Conservation (phyloP, 2,797 vertebrate genomes). For the Paramormyrops hopkinsi region DNA sequence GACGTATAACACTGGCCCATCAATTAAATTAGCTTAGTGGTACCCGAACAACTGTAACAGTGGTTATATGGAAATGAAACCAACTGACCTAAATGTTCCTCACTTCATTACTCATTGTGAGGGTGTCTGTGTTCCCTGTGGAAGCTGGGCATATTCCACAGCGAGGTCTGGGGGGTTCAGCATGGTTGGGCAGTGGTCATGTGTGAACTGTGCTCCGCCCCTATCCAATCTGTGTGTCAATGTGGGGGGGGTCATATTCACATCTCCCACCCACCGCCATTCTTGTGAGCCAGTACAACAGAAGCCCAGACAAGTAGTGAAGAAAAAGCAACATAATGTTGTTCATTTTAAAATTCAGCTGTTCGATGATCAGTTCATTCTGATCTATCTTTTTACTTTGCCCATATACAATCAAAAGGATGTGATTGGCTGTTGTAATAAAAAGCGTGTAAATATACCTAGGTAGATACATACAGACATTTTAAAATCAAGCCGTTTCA, state of each 20-base stretch:
- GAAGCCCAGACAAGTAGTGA: background rate
- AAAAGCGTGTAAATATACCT: background rate
- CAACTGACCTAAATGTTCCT: constrained; percentile 58
- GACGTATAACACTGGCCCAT: background rate
- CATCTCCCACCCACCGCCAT: constrained; percentile 4
- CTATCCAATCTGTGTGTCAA: constrained; percentile 56
- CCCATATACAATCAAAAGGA: background rate
- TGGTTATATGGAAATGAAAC: constrained; percentile 55
- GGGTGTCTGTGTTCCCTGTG: constrained; percentile 29
- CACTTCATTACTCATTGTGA: constrained; percentile 58
- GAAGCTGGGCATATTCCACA: constrained; percentile 4
- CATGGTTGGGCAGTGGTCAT: constrained; percentile 67
- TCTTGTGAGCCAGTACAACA: constrained; percentile 1
- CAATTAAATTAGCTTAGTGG: constrained; percentile 2
- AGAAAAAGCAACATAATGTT: background rate
- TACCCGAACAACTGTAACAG: background rate
- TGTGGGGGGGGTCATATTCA: constrained; percentile 34
- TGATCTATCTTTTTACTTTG: background rate
- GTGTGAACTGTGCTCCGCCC: constrained; percentile 63
- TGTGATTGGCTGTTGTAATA: background rate
- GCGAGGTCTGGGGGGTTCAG: constrained; percentile 47
- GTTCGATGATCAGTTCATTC: background rate
- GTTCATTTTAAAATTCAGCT: background rate
- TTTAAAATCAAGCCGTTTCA: background rate
- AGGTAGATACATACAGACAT: background rate